These are phyloP conservation scores for Gobionotothen gibberifrons DNA, from an alignment of 2,797 vertebrate genomes.

Conservation along the genomic window DNA sequence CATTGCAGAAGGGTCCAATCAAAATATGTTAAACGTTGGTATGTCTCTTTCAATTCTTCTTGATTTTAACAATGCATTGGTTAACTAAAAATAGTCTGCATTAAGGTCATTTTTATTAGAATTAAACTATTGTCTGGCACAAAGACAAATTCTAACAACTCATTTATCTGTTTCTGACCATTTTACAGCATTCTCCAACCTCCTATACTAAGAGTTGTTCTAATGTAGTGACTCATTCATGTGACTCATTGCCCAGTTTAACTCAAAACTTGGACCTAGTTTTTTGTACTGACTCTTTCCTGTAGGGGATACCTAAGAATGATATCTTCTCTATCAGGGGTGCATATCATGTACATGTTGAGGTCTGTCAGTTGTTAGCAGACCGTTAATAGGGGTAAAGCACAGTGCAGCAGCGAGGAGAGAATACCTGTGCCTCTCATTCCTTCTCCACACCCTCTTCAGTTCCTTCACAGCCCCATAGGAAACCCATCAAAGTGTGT, in stretches of 20 bases:
- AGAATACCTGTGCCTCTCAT: slow-evolving; percentile 56
- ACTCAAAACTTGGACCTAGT: neutral
- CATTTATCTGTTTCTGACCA: too few relatives aligned
- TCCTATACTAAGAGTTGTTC: too few relatives aligned
- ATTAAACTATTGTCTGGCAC: too few relatives aligned
- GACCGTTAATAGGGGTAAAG: slow-evolving; percentile 58
- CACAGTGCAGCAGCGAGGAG: slow-evolving; percentile 37
- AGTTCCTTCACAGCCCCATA: slow-evolving; percentile 67
- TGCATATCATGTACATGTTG: slow-evolving; percentile 39
- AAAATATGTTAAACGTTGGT: too few relatives aligned
- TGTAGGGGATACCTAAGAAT: slow-evolving; percentile 17
- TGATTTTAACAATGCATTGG: too few relatives aligned
- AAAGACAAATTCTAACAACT: too few relatives aligned
- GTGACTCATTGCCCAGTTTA: neutral
- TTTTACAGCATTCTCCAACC: too few relatives aligned
- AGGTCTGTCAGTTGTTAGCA: slow-evolving; percentile 45
- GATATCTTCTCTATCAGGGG: slow-evolving; percentile 11
- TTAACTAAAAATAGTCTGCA: too few relatives aligned
- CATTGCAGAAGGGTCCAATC: too few relatives aligned
- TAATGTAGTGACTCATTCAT: too few relatives aligned
- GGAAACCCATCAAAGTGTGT: slow-evolving; percentile 82
- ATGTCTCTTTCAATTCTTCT: too few relatives aligned
- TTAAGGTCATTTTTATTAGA: too few relatives aligned
- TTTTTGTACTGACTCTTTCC: slow-evolving; percentile 19
- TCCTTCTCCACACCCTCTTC: slow-evolving; percentile 55